These are phyloP conservation scores for Apteryx owenii DNA, from an alignment of 2,113 vertebrate genomes.

Conservation along the genomic window DNA sequence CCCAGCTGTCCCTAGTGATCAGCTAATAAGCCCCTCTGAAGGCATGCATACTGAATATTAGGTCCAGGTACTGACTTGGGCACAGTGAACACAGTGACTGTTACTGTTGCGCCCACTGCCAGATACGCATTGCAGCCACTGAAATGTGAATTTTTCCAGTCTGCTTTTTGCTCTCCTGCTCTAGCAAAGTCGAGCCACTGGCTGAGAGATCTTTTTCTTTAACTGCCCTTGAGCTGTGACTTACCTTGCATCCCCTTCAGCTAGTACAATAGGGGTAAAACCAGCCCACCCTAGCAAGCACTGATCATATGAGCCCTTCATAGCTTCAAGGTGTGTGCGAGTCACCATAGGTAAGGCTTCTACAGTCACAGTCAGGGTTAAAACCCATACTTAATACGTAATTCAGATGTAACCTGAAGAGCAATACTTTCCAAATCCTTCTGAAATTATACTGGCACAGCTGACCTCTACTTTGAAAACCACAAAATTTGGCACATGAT, in stretches of 20 bases:
- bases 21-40: neutral
- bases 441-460: neutral
- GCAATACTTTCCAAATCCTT: neutral
- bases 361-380: neutral
- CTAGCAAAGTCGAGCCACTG: neutral
- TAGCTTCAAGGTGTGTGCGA: neutral
- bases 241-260: neutral
- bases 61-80: neutral
- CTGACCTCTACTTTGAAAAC: neutral
- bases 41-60: rapidly evolving
- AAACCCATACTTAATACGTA: neutral
- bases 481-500: neutral
- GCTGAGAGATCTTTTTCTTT: neutral
- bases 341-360: neutral
- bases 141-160: neutral
- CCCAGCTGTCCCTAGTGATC: neutral
- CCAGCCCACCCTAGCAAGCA: neutral
- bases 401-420: neutral
- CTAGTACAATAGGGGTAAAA: neutral
- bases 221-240: neutral
- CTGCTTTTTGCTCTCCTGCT: neutral
- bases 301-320: neutral
- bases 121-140: rapidly evolving
- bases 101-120: neutral
- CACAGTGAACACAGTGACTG: neutral